Conservation (phyloP, 2,797 vertebrate species). For the Gouania willdenowi region DNA sequence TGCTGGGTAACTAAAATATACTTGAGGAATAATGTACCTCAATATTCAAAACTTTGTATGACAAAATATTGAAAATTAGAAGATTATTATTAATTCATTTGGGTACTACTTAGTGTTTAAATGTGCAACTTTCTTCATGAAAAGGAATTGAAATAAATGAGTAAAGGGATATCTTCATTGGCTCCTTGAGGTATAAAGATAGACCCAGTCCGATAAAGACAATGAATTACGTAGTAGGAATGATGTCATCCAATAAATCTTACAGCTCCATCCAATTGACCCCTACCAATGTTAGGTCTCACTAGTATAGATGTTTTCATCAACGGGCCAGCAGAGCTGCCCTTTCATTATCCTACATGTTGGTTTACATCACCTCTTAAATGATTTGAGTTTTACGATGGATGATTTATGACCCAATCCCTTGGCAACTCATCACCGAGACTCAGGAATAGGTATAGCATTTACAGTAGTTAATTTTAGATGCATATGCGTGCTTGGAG, state of each 20-base stretch:
- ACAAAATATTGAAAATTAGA: too few species aligned
- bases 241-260: not conserved
- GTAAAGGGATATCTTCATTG: too few species aligned
- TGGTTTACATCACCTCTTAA: conserved; percentile 40
- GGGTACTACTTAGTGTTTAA: too few species aligned
- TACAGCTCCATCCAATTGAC: conserved; percentile 4
- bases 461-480: conserved; percentile 38
- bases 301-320: conserved; percentile 28
- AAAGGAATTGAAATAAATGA: too few species aligned
- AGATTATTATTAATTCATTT: too few species aligned
- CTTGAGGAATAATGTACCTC: too few species aligned
- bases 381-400: conserved; percentile 43
- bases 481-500: conserved; percentile 14
- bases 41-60: too few species aligned
- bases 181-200: too few species aligned
- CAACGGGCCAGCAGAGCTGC: conserved; percentile 15
- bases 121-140: too few species aligned
- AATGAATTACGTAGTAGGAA: not conserved
- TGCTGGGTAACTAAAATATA: too few species aligned
- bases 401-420: conserved; percentile 49
- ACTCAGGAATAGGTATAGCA: conserved; percentile 13
- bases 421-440: conserved; percentile 33
- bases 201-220: too few species aligned
- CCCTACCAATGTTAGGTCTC: conserved; percentile 1
- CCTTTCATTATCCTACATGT: conserved; percentile 51